Evolutionary conservation across 2,797 vertebrate species (phyloP).

Genomic region (Dicrostonyx torquatus): DNA sequence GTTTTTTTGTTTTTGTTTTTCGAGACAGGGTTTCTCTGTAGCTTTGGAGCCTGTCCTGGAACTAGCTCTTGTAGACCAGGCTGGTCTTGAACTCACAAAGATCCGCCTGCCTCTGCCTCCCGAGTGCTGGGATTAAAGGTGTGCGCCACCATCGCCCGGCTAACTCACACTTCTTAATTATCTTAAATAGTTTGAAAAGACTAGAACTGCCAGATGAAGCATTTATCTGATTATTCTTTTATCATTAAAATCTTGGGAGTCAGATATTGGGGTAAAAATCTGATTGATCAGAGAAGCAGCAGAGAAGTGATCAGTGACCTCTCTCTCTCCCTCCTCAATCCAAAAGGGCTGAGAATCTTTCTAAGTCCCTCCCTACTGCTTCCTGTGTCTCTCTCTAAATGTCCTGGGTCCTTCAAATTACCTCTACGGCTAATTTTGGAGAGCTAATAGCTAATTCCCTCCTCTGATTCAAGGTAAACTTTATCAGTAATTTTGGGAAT

Average conservation of each 20-base stretch:
- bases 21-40: too few species aligned
- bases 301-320: background rate
- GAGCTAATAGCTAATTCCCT: background rate
- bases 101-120: too few species aligned
- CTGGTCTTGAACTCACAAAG: too few species aligned
- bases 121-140: too few species aligned
- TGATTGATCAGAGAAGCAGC: background rate
- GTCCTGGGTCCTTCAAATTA: background rate
- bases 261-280: background rate
- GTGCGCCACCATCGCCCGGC: too few species aligned
- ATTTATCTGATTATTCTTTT: background rate
- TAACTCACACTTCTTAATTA: background rate
- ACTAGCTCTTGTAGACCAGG: too few species aligned
- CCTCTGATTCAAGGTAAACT: background rate
- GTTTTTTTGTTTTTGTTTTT: too few species aligned
- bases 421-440: background rate
- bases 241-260: background rate
- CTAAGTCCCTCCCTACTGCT: background rate
- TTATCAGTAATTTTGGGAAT: background rate
- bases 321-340: background rate
- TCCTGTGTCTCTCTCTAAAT: background rate
- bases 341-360: background rate
- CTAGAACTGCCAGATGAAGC: background rate
- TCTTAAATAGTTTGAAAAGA: background rate
- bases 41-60: too few species aligned